Conservation (phyloP, 2,797 vertebrate species). For the Helostoma temminkii region DNA sequence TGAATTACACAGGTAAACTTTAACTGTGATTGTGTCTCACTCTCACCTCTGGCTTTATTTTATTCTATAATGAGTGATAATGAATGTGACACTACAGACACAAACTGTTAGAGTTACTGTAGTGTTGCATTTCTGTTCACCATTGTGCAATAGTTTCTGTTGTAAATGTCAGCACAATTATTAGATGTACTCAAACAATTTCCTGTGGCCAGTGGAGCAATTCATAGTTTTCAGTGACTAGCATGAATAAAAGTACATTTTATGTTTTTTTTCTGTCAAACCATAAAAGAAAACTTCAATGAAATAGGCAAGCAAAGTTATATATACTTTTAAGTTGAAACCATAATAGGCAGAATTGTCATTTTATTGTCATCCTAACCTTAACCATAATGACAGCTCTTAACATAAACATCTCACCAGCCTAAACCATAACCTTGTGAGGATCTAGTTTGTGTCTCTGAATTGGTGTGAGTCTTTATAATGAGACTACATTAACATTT, state of each 20-base stretch:
- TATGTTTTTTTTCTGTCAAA: no score
- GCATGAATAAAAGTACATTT: no score
- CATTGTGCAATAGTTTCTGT: no score
- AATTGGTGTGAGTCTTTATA: neutral
- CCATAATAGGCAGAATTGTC: no score
- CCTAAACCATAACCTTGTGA: neutral
- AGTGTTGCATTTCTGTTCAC: no score
- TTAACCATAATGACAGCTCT: neutral
- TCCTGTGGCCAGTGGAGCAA: slow-evolving; percentile 14
- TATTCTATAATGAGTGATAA: neutral
- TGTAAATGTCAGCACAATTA: slow-evolving; percentile 47
- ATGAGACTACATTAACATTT: neutral
- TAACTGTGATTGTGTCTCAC: slow-evolving; percentile 1
- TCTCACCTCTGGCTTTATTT: slow-evolving; percentile 2
- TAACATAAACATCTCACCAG: neutral
- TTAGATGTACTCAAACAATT: slow-evolving; percentile 23
- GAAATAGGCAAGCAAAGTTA: no score
- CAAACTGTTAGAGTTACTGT: slow-evolving; percentile 6
- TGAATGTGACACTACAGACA: slow-evolving; percentile 15
- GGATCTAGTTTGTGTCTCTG: neutral
- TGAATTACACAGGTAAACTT: slow-evolving; percentile 20
- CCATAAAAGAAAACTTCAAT: no score
- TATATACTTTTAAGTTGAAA: no score
- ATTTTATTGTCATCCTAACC: no score
- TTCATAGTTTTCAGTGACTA: neutral